Conservation (phyloP, 2,888 invertebrate genomes). For the Acrobasis repandana region DNA sequence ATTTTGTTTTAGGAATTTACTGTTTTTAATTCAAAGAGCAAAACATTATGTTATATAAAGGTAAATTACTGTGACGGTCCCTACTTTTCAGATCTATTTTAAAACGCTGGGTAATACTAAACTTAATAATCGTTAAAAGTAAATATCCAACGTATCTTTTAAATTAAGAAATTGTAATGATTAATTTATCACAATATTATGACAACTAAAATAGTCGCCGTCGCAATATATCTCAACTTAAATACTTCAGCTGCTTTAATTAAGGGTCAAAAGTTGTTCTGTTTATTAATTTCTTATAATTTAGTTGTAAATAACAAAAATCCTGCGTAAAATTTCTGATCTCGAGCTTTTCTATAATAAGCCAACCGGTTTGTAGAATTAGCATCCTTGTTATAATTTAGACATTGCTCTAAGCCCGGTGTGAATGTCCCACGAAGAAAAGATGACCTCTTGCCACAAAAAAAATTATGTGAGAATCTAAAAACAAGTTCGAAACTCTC, state of each 20-base stretch:
- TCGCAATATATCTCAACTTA: not conserved
- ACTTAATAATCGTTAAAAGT: not conserved
- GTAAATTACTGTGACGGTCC: too few species aligned
- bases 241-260: not conserved
- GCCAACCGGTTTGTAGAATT: constrained; percentile 14
- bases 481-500: constrained; percentile 3
- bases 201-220: not conserved
- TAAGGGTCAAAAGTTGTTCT: constrained; percentile 12
- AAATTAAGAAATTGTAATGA: not conserved
- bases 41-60: too few species aligned
- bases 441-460: constrained; percentile 11
- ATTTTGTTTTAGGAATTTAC: too few species aligned
- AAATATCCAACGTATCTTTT: not conserved
- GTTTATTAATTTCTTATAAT: constrained; percentile 11
- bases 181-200: constrained; percentile 10
- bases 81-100: too few species aligned
- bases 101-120: too few species aligned
- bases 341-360: not conserved
- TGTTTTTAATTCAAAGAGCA: too few species aligned
- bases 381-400: constrained; percentile 16
- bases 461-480: constrained; percentile 11
- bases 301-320: constrained; percentile 11
- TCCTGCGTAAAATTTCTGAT: constrained; percentile 1
- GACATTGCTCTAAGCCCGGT: constrained; percentile 9
- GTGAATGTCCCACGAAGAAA: constrained; percentile 19